Percentiles rank a stretch among this genome's conserved stretches.
Conservation (phyloP, 2,888 invertebrate genomes). For the Julus scandinavius region DNA sequence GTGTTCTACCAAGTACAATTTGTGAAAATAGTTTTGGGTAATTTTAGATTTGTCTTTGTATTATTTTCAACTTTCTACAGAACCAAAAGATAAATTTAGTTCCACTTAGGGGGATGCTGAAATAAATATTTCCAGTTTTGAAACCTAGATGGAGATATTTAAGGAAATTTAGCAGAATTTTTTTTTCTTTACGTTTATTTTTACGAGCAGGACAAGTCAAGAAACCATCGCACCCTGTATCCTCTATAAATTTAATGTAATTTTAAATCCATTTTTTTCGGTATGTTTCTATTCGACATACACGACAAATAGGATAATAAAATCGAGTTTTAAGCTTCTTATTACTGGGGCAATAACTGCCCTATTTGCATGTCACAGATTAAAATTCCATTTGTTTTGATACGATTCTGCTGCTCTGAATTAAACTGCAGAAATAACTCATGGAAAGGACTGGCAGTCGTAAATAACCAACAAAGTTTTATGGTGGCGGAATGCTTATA, state of each 20-base stretch:
- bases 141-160: too few species aligned
- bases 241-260: too few species aligned
- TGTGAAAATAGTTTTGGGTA: too few species aligned
- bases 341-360: neutral
- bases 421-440: neutral
- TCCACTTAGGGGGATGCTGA: too few species aligned
- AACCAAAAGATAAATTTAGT: too few species aligned
- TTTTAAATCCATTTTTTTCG: neutral
- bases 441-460: neutral
- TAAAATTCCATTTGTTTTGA: constrained; percentile 30
- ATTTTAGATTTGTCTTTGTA: too few species aligned
- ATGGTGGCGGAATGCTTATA: neutral
- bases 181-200: too few species aligned
- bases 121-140: too few species aligned
- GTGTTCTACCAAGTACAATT: too few species aligned
- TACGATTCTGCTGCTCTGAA: neutral
- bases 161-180: too few species aligned
- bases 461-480: neutral
- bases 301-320: neutral
- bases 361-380: neutral
- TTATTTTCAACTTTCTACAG: too few species aligned
- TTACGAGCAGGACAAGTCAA: too few species aligned
- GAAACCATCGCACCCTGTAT: neutral
- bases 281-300: neutral
- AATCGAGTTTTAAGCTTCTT: neutral